Percentiles rank a stretch among this genome's conserved stretches.
Conservation (phyloP, 2,113 vertebrate species). For the Oryzias melastigma region DNA sequence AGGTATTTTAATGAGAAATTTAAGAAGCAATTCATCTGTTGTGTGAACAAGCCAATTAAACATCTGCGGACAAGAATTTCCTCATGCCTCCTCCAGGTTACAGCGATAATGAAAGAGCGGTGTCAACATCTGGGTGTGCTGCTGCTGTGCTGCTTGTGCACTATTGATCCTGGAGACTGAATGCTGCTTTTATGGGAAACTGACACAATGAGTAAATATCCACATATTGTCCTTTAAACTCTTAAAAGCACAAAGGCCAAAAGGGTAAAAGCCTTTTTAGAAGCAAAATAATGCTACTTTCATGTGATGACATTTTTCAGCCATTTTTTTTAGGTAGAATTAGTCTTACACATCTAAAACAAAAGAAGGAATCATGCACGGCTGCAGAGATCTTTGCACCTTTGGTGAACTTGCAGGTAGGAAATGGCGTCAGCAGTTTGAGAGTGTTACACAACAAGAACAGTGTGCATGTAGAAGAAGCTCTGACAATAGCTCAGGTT, state of each 20-base stretch:
- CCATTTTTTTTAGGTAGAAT: slow-evolving; percentile 5
- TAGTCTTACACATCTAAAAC: neutral
- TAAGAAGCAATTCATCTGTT: slow-evolving; percentile 59
- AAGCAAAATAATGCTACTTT: neutral
- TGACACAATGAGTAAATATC: slow-evolving; percentile 70
- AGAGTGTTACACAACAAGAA: slow-evolving; percentile 15
- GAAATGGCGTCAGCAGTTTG: slow-evolving; percentile 23
- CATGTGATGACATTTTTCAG: slow-evolving; percentile 7
- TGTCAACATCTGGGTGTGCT: slow-evolving; percentile 54
- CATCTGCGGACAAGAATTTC: slow-evolving; percentile 65
- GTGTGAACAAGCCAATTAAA: slow-evolving; percentile 56
- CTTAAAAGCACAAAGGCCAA: slow-evolving; percentile 50
- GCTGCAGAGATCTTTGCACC: slow-evolving; percentile 10
- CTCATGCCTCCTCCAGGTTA: slow-evolving; percentile 59
- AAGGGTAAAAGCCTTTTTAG: slow-evolving; percentile 20
- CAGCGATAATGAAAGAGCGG: slow-evolving; percentile 61
- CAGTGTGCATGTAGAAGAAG: slow-evolving; percentile 1
- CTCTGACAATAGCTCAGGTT: neutral
- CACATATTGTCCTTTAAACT: slow-evolving; percentile 46
- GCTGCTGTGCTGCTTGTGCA: slow-evolving; percentile 32
- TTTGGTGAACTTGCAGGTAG: slow-evolving; percentile 37
- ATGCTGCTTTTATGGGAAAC: slow-evolving; percentile 63
- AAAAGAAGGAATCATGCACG: neutral
- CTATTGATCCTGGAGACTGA: slow-evolving; percentile 54
- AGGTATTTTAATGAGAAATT: slow-evolving; percentile 42